Percentiles rank a stretch among this genome's conserved stretches.
These are phyloP conservation scores for Caenorhabditis macrosperma DNA, from an alignment of 2,888 invertebrate species.

Conservation along the genomic window DNA sequence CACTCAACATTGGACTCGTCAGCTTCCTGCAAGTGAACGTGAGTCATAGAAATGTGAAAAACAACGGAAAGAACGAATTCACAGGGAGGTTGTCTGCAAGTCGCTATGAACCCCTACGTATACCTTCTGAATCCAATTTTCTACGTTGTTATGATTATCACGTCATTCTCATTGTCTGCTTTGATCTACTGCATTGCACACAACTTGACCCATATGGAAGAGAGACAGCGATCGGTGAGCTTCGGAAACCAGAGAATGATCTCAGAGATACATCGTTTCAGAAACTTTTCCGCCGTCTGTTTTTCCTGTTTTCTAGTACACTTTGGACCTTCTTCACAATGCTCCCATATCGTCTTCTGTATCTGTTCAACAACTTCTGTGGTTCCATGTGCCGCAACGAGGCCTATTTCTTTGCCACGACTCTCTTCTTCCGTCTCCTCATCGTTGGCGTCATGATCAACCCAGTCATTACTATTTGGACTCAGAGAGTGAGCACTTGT, in stretches of 20 bases:
- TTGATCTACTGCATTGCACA: slow-evolving; percentile 78
- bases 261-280: slow-evolving; percentile 63
- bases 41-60: slow-evolving; percentile 6
- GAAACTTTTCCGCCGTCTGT: slow-evolving; percentile 78
- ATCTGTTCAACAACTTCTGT: slow-evolving; percentile 67
- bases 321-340: slow-evolving; percentile 79
- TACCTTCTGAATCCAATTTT: slow-evolving; percentile 68
- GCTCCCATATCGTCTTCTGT: slow-evolving; percentile 77
- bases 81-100: slow-evolving; percentile 58
- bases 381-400: slow-evolving; percentile 32
- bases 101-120: slow-evolving; percentile 53
- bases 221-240: slow-evolving; percentile 70
- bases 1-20: slow-evolving; percentile 66
- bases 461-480: slow-evolving; percentile 78
- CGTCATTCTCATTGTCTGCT: slow-evolving; percentile 75
- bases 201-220: slow-evolving; percentile 73
- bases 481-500: slow-evolving; percentile 71
- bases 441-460: slow-evolving; percentile 79
- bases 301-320: slow-evolving; percentile 79
- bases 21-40: slow-evolving; percentile 70
- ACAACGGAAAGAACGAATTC: background rate
- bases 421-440: slow-evolving; percentile 72
- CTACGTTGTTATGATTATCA: slow-evolving; percentile 76
- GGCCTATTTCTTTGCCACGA: slow-evolving; percentile 41
- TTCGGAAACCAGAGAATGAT: background rate